Evolutionary conservation across 1,140 invertebrate genomes (phyloP).

Genomic region (Hormaphis cornu): DNA sequence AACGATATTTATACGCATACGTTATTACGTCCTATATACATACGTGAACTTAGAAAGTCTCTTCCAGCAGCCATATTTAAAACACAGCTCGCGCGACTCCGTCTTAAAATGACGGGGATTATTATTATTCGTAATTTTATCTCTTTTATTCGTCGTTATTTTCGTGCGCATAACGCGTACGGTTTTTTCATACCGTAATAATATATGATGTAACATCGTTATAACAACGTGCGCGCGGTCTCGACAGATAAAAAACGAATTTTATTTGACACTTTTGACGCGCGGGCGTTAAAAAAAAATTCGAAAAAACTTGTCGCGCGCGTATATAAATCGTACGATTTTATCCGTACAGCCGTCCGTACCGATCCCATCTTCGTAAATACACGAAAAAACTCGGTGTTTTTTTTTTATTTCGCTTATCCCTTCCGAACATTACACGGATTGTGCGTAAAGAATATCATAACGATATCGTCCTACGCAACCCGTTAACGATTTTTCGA

Average conservation of each 20-base stretch:
- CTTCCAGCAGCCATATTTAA: too few species aligned
- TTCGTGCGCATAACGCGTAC: background rate
- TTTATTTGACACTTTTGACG: constrained; percentile 13
- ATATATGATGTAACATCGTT: background rate
- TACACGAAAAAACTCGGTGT: too few species aligned
- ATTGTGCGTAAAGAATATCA: too few species aligned
- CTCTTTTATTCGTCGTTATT: too few species aligned
- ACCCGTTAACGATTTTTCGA: background rate
- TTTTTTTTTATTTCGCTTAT: background rate
- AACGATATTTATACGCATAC: too few species aligned
- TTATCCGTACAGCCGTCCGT: background rate
- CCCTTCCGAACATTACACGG: background rate
- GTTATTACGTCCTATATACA: too few species aligned
- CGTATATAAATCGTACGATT: background rate
- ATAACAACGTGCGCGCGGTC: background rate
- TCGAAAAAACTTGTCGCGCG: background rate
- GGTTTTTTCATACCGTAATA: background rate
- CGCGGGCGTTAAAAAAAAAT: background rate
- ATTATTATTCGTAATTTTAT: too few species aligned
- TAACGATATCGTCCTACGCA: too few species aligned
- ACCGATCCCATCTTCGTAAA: too few species aligned
- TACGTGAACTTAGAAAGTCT: too few species aligned
- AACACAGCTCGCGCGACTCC: too few species aligned
- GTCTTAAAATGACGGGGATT: too few species aligned
- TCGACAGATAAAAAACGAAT: constrained; percentile 6